Base-by-base conservation (phyloP, 2,888 invertebrate genomes). In the Meteorus colon region DNA sequence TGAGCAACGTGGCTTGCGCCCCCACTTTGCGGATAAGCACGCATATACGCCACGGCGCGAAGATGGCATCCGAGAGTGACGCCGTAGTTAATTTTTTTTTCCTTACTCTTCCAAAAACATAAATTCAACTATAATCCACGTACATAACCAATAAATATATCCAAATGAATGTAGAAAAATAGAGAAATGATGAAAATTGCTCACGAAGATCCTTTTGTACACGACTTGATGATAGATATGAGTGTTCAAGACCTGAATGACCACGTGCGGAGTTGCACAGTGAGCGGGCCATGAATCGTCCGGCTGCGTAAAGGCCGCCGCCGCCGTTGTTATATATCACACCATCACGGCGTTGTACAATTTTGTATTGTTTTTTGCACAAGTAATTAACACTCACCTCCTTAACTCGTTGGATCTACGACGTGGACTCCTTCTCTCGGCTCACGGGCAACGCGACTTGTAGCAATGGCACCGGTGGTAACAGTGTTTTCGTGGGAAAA, bases 61-160 rank as follows among this genome's bases (percentile, higher is more conserved):
- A 87, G 85, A 87, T 87, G 87, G 87, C 87, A 87, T 84, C 86
- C 86, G 81, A 81, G 85, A 86, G 84, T 85, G 87, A 87, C 87
- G 87, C 87, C 86, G 87, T 69, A 67, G 60, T 59, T 19, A 24
- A 29, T 37, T 24, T 71, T 66, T 59, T 59, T 71, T 59, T 75
- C 65, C 66, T 72, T 24, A 19, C 31, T 55, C n/a, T 4, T 19
- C 19, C 6, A 10, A 45, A 16, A 41, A 29, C 41, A 29, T 63
- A 5, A 63, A 8, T 31, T 6, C 8, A 19, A 6, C 14, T 51
- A 45, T 31, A 51, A 75, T 31, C 24, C 45, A 55, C 24, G 62
- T 31, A 55, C 8, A 60, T 62, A 51, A 63, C n/a, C 24, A 19
- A 8, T 19, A 5, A 70, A 65, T 63, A 59, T 63, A 31, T 29